Percentiles rank a stretch among this genome's conserved stretches.
Evolutionary conservation across 2,113 vertebrate species (phyloP).

Genomic region (Orcinus orca): DNA sequence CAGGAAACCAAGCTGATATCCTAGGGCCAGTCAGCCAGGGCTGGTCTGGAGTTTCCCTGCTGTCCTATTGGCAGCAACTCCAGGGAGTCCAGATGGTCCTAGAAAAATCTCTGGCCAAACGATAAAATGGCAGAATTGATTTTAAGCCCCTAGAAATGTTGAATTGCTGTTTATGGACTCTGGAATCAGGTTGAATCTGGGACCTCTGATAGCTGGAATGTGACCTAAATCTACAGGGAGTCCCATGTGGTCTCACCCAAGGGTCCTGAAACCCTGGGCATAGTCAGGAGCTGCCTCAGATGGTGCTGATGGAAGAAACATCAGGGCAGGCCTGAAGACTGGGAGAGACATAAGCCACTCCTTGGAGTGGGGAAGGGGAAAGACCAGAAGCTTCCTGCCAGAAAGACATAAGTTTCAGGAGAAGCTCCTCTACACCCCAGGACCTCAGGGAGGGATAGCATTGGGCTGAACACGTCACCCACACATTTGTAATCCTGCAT

Average conservation of each 20-base stretch:
- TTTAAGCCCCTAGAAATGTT: conserved; percentile 17
- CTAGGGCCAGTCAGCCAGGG: neutral
- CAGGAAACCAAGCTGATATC: neutral
- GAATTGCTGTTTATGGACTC: neutral
- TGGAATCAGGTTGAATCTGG: neutral
- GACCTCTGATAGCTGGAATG: neutral
- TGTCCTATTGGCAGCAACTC: conserved; percentile 50
- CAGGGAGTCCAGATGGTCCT: conserved; percentile 64
- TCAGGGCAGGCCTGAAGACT: neutral
- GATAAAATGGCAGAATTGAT: conserved; percentile 27
- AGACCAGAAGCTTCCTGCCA: neutral
- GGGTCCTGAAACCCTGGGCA: neutral
- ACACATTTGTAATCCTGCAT: neutral
- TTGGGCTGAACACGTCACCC: neutral
- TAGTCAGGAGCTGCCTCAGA: neutral
- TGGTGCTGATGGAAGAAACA: neutral
- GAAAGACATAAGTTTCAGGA: neutral
- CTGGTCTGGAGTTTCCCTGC: conserved; percentile 14
- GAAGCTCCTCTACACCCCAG: neutral
- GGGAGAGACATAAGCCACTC: neutral
- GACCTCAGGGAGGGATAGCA: neutral
- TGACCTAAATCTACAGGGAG: neutral
- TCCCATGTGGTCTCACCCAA: neutral
- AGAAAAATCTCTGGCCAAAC: conserved; percentile 38
- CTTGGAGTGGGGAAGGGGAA: neutral